Base-by-base conservation (phyloP, 2,113 vertebrate species). In the Salvator merianae region DNA sequence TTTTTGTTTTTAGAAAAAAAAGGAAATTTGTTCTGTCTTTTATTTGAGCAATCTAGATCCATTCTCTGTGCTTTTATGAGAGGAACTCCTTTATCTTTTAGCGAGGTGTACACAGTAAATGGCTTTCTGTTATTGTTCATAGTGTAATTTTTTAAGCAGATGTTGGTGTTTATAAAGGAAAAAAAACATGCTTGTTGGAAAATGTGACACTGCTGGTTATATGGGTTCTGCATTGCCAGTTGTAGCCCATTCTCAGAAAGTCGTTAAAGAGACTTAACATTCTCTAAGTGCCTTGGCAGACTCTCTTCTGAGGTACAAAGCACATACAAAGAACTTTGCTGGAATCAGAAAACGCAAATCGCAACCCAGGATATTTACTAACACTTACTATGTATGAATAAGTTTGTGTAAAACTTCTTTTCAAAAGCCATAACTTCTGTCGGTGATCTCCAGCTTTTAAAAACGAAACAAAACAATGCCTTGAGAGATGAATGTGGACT, bases 271-370 rank as follows among this genome's bases (percentile, higher is more conserved):
- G 91, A 95, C 91, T 93, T 91, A 91, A 84, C 7, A 7, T 96
- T 94, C 93, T 96, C 87, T 91, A 96, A 96, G 96, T 96, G 96
- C 96, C 96, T 96, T 96, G 94, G 93, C 92, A 95, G 89, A 92
- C 92, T 96, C 91, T 87, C 89, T 95, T 96, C 93, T 95, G 92
- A 95, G 93, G 91, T 95, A 94, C 94, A 95, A 93, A 96, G 94
- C 95, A 96, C 94, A 96, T 89, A 92, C 86, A 93, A 91, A 93
- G 91, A 96, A 91, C 86, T 89, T 94, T 94, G 93, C 95, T 96
- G 92, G 87, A 95, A 95, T 93, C 82, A 84, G 80, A 93, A 89
- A 87, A 91, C 80, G 92, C 40, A 71, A 87, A 91, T 90, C 93
- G 92, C 90, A 93, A 94, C 88, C 92, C 91, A 95, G 91, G 93